Evolutionary conservation across 2,113 vertebrate genomes (phyloP).

Genomic region (Ardeotis arabs): DNA sequence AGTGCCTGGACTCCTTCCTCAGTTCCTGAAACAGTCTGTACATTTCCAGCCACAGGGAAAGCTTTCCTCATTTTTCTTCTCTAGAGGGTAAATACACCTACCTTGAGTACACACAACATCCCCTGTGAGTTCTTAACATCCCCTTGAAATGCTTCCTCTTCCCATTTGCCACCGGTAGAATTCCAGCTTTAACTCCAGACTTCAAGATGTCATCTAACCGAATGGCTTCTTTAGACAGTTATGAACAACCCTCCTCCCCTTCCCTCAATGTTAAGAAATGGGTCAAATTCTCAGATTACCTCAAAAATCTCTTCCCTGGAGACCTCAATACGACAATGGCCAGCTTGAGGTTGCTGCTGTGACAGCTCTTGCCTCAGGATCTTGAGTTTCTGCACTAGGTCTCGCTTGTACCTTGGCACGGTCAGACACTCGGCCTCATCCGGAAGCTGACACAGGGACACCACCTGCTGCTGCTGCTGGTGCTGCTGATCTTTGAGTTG

Average conservation of each 20-base stretch:
- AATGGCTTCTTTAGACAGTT: background rate
- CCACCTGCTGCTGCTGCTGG: slow-evolving; percentile 78
- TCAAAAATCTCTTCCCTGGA: slow-evolving; percentile 98
- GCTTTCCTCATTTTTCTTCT: background rate
- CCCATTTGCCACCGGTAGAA: background rate
- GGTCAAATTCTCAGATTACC: slow-evolving; percentile 73
- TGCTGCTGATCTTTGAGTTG: slow-evolving; percentile 87
- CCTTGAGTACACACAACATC: background rate
- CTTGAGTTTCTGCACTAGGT: slow-evolving; percentile 98
- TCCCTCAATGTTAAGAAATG: background rate
- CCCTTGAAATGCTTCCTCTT: background rate
- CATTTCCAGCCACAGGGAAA: background rate
- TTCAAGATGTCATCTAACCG: background rate
- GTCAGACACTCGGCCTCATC: slow-evolving; percentile 93
- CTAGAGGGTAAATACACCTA: background rate
- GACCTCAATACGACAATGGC: slow-evolving; percentile 97
- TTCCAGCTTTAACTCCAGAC: background rate
- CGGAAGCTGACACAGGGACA: slow-evolving; percentile 85
- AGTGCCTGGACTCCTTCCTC: background rate
- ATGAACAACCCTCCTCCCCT: background rate
- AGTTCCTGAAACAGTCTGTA: background rate
- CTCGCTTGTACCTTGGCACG: slow-evolving; percentile 93
- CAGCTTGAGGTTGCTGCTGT: slow-evolving; percentile 97
- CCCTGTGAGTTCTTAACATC: background rate
- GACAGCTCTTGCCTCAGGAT: slow-evolving; percentile 95